phyloP scores from a whole-genome alignment of 2,888 invertebrate genomes.

The Deroplatys truncata region DNA sequence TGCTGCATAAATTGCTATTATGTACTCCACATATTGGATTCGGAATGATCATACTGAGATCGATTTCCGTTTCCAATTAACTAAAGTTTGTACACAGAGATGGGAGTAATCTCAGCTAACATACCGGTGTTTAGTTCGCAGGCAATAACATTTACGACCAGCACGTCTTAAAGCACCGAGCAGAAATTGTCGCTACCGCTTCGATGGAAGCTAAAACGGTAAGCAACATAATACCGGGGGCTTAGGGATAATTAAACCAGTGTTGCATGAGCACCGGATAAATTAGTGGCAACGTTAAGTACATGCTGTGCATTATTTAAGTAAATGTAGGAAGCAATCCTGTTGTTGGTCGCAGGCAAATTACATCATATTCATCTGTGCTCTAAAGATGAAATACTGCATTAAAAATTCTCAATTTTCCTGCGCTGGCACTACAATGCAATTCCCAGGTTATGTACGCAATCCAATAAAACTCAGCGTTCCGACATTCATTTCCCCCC shows the following conservation, averaged over 20 bases:
- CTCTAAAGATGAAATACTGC: neutral
- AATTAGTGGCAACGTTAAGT: neutral
- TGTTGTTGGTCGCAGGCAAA: neutral
- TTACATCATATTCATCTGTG: neutral
- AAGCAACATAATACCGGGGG: too few relatives aligned
- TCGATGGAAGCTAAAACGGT: too few relatives aligned
- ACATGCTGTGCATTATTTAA: neutral
- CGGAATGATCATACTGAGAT: too few relatives aligned
- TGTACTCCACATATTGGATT: too few relatives aligned
- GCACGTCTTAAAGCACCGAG: too few relatives aligned
- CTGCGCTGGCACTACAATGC: neutral
- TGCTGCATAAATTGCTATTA: too few relatives aligned
- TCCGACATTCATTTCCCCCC: neutral
- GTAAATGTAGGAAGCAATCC: neutral
- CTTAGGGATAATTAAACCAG: neutral
- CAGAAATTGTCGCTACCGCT: too few relatives aligned
- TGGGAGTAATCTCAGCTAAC: too few relatives aligned
- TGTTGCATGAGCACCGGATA: neutral
- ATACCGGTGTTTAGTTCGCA: too few relatives aligned
- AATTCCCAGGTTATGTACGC: neutral
- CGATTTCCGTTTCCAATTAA: too few relatives aligned
- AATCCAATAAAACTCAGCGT: neutral
- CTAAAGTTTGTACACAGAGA: too few relatives aligned
- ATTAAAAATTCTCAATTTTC: neutral
- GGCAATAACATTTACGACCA: too few relatives aligned